These are phyloP conservation scores for Temnopleurus reevesii DNA, from an alignment of 53 echinoderm and acorn worm genomes.

Conservation along the genomic window DNA sequence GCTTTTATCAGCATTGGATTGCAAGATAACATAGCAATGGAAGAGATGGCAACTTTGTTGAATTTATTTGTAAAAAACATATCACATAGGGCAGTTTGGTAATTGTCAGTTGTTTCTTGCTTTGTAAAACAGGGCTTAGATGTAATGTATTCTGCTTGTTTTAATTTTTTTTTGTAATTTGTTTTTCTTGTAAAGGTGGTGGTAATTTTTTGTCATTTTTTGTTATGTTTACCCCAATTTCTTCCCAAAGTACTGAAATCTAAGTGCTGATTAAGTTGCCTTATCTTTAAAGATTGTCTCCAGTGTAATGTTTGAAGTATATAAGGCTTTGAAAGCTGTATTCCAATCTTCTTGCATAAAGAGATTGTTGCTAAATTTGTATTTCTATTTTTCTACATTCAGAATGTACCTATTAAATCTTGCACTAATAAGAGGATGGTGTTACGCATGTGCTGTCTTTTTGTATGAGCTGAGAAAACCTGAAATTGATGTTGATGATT, in stretches of 20 bases:
- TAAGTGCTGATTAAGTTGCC: not conserved
- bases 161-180: not conserved
- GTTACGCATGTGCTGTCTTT: too few species aligned
- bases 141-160: not conserved
- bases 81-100: too few species aligned
- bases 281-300: too few species aligned
- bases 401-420: slow-evolving; percentile 6
- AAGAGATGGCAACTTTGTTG: too few species aligned
- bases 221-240: not conserved
- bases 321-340: slow-evolving; percentile 2
- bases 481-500: too few species aligned
- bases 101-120: too few species aligned
- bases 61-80: too few species aligned
- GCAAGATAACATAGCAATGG: too few species aligned
- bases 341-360: not conserved
- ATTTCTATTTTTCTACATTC: slow-evolving; percentile 11
- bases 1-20: too few species aligned
- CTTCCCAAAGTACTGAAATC: not conserved
- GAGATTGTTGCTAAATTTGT: not conserved
- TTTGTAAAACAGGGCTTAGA: too few species aligned
- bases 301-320: not conserved
- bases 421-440: slow-evolving; percentile 9
- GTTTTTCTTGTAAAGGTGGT: not conserved
- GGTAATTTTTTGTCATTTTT: not conserved
- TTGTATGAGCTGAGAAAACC: too few species aligned